Conservation (phyloP, 2,888 invertebrate species). For the Ennomos erosarius region DNA sequence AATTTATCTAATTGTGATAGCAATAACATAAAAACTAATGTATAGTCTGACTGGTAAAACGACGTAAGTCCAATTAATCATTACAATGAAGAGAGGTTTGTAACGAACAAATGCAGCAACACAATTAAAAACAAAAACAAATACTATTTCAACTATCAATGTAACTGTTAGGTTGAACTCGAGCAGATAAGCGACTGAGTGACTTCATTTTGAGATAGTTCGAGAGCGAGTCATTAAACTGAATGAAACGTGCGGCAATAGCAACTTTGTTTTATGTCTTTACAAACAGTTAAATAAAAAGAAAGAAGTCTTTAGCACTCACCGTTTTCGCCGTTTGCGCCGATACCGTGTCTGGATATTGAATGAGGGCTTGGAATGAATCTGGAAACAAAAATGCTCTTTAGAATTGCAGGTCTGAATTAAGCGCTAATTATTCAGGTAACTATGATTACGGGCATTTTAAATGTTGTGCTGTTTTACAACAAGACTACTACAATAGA, state of each 20-base stretch:
- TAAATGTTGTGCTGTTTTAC: conserved; percentile 7
- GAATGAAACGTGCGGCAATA: conserved; percentile 79
- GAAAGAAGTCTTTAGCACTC: conserved; percentile 81
- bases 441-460: conserved; percentile 6
- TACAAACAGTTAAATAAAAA: conserved; percentile 78
- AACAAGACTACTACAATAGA: conserved; percentile 6
- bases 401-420: conserved; percentile 21
- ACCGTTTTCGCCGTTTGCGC: conserved; percentile 98
- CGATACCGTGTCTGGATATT: conserved; percentile 98
- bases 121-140: conserved; percentile 13
- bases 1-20: conserved; percentile 3
- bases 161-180: conserved; percentile 50
- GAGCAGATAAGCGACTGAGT: conserved; percentile 57
- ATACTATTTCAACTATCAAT: conserved; percentile 44
- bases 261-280: conserved; percentile 79
- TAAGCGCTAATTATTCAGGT: conserved; percentile 11
- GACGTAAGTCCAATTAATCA: too few relatives aligned
- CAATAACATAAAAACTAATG: too few relatives aligned
- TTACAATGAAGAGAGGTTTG: too few relatives aligned
- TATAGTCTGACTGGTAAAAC: too few relatives aligned
- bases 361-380: conserved; percentile 99
- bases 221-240: conserved; percentile 74
- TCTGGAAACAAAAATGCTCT: conserved; percentile 86
- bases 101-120: too few relatives aligned
- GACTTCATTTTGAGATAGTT: conserved; percentile 75